These are phyloP conservation scores for Hirtodrosophila confusa DNA, from an alignment of 2,888 invertebrate genomes.

Conservation along the genomic window DNA sequence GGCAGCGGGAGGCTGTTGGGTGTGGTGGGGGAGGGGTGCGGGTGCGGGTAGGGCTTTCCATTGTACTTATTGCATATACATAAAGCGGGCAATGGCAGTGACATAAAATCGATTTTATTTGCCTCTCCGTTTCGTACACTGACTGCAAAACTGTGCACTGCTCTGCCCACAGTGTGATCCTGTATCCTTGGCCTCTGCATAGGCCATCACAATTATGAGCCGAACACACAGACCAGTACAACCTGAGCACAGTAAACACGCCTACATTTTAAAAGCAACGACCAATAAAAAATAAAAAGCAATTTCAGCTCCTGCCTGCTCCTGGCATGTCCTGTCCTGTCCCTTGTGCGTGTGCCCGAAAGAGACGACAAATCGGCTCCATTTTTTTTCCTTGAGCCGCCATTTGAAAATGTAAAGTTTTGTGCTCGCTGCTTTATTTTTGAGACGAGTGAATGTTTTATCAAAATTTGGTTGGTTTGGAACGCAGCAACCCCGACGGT, in stretches of 20 bases:
- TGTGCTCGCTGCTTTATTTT: constrained; percentile 13
- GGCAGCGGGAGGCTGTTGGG: too few species aligned
- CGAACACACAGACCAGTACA: constrained; percentile 9
- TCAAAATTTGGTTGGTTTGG: constrained; percentile 20
- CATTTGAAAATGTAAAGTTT: constrained; percentile 52
- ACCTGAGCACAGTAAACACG: constrained; percentile 60
- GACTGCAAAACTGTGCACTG: constrained; percentile 21
- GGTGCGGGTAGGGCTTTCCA: constrained; percentile 9
- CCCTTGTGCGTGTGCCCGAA: neutral
- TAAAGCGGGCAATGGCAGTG: constrained; percentile 59
- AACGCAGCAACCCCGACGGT: constrained; percentile 28
- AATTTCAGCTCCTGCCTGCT: constrained; percentile 5
- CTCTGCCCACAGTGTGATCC: neutral
- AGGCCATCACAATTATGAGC: constrained; percentile 57
- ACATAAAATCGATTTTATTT: constrained; percentile 79
- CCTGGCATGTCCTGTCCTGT: constrained; percentile 1
- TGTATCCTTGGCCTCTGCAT: constrained; percentile 32
- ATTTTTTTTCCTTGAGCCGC: constrained; percentile 37
- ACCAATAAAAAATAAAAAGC: constrained; percentile 80
- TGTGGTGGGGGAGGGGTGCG: too few species aligned
- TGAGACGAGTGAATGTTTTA: constrained; percentile 2
- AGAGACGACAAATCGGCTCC: constrained; percentile 28
- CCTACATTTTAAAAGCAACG: constrained; percentile 81
- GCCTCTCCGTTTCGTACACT: constrained; percentile 20
- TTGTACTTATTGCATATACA: constrained; percentile 59